Conservation (phyloP, 2,888 invertebrate genomes). For the Drosophila nr. medialis region DNA sequence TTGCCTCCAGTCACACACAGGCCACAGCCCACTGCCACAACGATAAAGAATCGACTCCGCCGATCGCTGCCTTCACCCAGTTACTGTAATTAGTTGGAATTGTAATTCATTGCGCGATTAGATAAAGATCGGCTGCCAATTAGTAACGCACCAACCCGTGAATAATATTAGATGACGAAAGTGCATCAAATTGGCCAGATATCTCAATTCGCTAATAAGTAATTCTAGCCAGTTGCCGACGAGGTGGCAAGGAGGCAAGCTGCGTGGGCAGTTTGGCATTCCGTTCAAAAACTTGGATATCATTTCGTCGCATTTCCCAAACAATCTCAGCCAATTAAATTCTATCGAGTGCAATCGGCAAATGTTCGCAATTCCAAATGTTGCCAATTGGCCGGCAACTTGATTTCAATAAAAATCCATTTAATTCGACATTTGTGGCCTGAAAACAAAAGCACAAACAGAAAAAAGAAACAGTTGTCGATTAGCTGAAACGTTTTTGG, state of each 20-base stretch:
- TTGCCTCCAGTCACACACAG: slow-evolving; percentile 11
- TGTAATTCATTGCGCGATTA: slow-evolving; percentile 81
- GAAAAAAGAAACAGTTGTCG: slow-evolving; percentile 66
- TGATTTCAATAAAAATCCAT: slow-evolving; percentile 80
- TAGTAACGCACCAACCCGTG: slow-evolving; percentile 73
- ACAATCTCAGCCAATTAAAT: slow-evolving; percentile 63
- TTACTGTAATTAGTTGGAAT: slow-evolving; percentile 77
- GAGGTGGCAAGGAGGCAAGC: background rate
- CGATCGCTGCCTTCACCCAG: slow-evolving; percentile 33
- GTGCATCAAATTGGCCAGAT: slow-evolving; percentile 52
- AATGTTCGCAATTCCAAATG: slow-evolving; percentile 30
- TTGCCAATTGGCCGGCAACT: slow-evolving; percentile 63
- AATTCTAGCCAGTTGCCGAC: background rate
- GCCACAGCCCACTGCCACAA: slow-evolving; percentile 36
- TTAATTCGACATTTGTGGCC: slow-evolving; percentile 82
- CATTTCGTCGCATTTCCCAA: slow-evolving; percentile 11
- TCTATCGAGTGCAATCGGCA: slow-evolving; percentile 49
- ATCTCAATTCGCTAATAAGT: slow-evolving; percentile 49
- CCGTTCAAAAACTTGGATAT: background rate
- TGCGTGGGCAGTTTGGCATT: background rate
- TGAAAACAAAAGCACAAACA: slow-evolving; percentile 42
- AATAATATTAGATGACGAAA: slow-evolving; percentile 71
- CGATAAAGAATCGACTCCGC: slow-evolving; percentile 9
- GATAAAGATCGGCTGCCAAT: slow-evolving; percentile 80
- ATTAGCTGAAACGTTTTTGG: slow-evolving; percentile 72